Evolutionary conservation across 2,113 vertebrate species (phyloP), one percentile per base, ranked within the genome.

Genomic region (Urocitellus parryii): DNA sequence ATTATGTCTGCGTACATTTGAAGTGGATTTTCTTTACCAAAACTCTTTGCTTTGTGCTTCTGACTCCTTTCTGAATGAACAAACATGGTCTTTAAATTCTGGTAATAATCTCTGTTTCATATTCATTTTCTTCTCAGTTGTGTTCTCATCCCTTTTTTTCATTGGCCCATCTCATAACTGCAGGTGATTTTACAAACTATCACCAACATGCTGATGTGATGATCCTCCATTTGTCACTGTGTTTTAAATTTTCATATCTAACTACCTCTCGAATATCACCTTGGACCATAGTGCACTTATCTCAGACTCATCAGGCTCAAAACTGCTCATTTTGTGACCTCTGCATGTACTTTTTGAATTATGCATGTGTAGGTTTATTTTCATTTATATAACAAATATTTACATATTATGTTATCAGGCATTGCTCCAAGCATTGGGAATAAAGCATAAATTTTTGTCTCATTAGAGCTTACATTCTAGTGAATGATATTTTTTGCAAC

Each of bases 231-330:
- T 82, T 88, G 77, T 39, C 29, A 20, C n/a, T 84, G 3, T 68
- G 24, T 81, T 96, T 92, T 92, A 94, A 65, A 72, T 29, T 39
- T 94, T 88, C 7, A 39, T 78, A 94, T 45, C 8, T 5, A 89
- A 1, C 68, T 80, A 34, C 48, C 24, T 73, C 3, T 86, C 61
- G 25, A 53, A 82, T 70, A 88, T 78, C 29, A 74, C 34, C 65
- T 32, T 87, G 70, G 32, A 67, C 27, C 61, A 37, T 73, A 86
- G 5, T 78, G 45, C 29, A 51, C 1, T 72, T 53, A 81, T 17
- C 34, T 77, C 78, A 89, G 20, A 92, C 63, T 68, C 72, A 45
- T 0, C 27, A 9, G 63, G 25, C 45, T 4, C 1, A 4, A 61
- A 53, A 51, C 63, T 89, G 4, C 45, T 81, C 45, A 53, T 70